Conservation (phyloP, 1,140 invertebrate species). For the Neodiprion fabricii region DNA sequence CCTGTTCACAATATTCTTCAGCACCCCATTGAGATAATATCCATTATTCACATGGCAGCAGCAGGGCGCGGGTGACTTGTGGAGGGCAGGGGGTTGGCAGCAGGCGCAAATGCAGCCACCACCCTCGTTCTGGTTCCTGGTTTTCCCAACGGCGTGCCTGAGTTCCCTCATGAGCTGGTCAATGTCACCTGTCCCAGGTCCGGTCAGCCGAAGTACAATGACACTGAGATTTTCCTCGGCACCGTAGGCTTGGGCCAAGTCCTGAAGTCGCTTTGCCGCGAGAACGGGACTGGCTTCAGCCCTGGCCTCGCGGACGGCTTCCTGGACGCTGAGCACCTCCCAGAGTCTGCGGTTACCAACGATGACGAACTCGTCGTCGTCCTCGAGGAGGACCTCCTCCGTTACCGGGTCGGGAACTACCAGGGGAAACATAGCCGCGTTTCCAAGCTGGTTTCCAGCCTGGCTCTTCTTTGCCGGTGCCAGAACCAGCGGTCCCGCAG, state of each 20-base stretch:
- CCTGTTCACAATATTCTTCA: slow-evolving; percentile 55
- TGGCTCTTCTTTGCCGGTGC: slow-evolving; percentile 57
- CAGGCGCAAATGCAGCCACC: slow-evolving; percentile 59
- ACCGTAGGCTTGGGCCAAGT: slow-evolving; percentile 82
- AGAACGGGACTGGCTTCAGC: slow-evolving; percentile 77
- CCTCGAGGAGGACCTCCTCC: slow-evolving; percentile 76
- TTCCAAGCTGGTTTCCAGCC: slow-evolving; percentile 64
- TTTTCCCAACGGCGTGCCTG: slow-evolving; percentile 71
- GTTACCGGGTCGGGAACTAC: slow-evolving; percentile 77
- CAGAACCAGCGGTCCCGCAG: slow-evolving; percentile 66
- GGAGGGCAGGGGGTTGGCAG: slow-evolving; percentile 44
- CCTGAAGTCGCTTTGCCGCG: slow-evolving; percentile 81
- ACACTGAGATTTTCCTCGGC: slow-evolving; percentile 82
- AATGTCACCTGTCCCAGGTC: slow-evolving; percentile 67
- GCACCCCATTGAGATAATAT: slow-evolving; percentile 56
- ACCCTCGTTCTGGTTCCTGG: slow-evolving; percentile 55
- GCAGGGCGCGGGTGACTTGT: slow-evolving; percentile 49
- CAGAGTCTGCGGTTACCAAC: slow-evolving; percentile 80
- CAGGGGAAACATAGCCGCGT: slow-evolving; percentile 69
- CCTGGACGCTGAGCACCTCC: slow-evolving; percentile 76
- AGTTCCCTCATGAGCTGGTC: slow-evolving; percentile 79
- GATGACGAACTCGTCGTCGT: slow-evolving; percentile 82
- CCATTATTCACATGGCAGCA: slow-evolving; percentile 54
- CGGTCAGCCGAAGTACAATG: slow-evolving; percentile 74
- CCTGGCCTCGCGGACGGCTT: slow-evolving; percentile 77